Evolutionary conservation across 1,140 invertebrate species (phyloP), one percentile per base, ranked within the genome.

Genomic region (Papilio helenus): DNA sequence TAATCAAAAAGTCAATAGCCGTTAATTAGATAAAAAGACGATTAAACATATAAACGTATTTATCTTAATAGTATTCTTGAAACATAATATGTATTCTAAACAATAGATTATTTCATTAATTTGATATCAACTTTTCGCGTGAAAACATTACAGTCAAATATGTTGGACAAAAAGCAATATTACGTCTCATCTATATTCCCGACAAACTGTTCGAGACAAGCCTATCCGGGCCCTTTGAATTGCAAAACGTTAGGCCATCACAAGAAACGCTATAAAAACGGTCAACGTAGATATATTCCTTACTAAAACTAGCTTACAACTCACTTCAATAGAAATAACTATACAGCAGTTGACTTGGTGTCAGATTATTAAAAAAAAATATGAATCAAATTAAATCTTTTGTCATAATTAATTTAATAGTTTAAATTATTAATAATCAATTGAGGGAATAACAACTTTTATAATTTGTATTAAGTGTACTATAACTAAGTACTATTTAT

Each of bases 211-310:
- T 80, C 85, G 55, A 82, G 82, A 80, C 76, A 81, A 86, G 80
- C 79, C 79, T 82, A 87, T 81, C 82, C 73, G 79, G 79, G 82
- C 81, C 85, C 84, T 88, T 87, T 86, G 87, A 88, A 88, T 88
- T 88, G 86, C 87, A 87, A 88, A 88, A 84, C 79, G 81, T 76
- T 82, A 73, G 55, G 78, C 68, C 79, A 84, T 86, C 84, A 83
- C 86, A 85, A 87, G 84, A 87, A 88, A 84, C 81, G 76, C 80
- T 77, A 84, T 84, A 86, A 87, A 87, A 88, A 88, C 78, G 72
- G n/a, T 14, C 77, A 61, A 78, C 72, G 26, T 46, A 26, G 29
- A 55, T 72, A 5, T 72, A n/a, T 0, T 44, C 14, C 0, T 20
- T 1, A 34, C 39, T 72, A 42, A 39, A 72, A 20, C 18, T 72